Evolutionary conservation across 1,140 invertebrate species (phyloP).

Genomic region (Chrysopa pallens): DNA sequence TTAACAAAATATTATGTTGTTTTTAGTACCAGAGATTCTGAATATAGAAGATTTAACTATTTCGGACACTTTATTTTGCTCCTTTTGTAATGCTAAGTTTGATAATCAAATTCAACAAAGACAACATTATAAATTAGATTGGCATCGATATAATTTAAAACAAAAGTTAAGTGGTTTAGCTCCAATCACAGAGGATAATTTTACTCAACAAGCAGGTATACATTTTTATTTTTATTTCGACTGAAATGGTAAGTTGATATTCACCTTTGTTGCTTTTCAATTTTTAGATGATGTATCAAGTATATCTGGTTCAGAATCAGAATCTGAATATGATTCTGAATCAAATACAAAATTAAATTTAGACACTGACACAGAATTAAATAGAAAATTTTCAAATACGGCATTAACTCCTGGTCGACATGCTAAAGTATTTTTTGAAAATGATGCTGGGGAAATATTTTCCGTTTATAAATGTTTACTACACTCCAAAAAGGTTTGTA

Average conservation of each 20-base stretch:
- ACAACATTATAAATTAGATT: slow-evolving; percentile 47
- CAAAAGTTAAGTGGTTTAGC: slow-evolving; percentile 33
- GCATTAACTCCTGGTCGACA: slow-evolving; percentile 28
- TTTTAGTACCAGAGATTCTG: slow-evolving; percentile 12
- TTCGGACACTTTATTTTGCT: slow-evolving; percentile 30
- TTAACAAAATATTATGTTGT: slow-evolving; percentile 12
- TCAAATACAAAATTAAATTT: background rate
- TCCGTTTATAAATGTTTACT: slow-evolving; percentile 53
- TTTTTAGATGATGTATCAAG: slow-evolving; percentile 49
- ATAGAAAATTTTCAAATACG: slow-evolving; percentile 32
- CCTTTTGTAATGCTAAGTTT: slow-evolving; percentile 31
- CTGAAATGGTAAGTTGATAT: background rate
- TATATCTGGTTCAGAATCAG: slow-evolving; percentile 54
- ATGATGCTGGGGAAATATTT: slow-evolving; percentile 42
- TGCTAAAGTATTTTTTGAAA: slow-evolving; percentile 52
- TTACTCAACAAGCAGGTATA: slow-evolving; percentile 22
- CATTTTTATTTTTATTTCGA: background rate
- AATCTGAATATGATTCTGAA: slow-evolving; percentile 21
- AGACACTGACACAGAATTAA: background rate
- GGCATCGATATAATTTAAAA: slow-evolving; percentile 57
- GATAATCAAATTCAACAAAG: slow-evolving; percentile 27
- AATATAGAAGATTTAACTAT: slow-evolving; percentile 24
- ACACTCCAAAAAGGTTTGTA: slow-evolving; percentile 40
- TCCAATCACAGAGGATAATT: slow-evolving; percentile 36
- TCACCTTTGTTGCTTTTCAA: slow-evolving; percentile 5